Base-by-base conservation (phyloP, 2,888 invertebrate species). In the Agrotis exclamationis region DNA sequence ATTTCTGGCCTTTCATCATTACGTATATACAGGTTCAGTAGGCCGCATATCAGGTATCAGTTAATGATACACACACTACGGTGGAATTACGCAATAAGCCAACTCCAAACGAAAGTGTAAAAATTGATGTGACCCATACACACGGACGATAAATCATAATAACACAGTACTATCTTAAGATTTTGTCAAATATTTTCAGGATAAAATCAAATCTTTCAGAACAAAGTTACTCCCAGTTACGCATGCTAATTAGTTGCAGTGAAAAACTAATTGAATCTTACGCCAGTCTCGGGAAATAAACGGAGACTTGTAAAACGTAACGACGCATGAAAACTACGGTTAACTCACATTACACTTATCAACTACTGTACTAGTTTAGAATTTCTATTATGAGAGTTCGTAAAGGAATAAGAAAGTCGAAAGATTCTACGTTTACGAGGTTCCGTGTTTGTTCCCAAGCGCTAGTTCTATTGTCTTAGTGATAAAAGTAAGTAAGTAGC, bases 191-290 rank as follows among this genome's bases (percentile, higher is more conserved):
- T 39, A 39, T 39, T 39, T 39, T 39, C 39, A 54, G n/a, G 39
- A 50, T 56, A 39, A 24, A 53, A 62, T 14, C 33, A 54, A 48
- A 63, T 53, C 22, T 45, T 16, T n/a, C 24, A n/a, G 14, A 33
- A 11, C 6, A 28, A 7, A 14, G 5, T 22, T 45, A 16, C 3
- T 33, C 22, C n/a, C 16, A 53, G 24, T 47, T 63, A 60, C 24
- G 51, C 28, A 75, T 63, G 11, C 45, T 62, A 70, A 67, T 51
- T 72, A 62, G 48, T 14, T 66, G 54, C 57, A 44, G 53, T 65
- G 71, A 60, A 78, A 78, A 82, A 64, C 54, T 53, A 79, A 82
- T 69, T 53, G 56, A 70, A 79, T 79, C 58, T 54, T 54, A 51
- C 45, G 11, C 18, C 44, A 62, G 57, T 74, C 22, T 63, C 39